Evolutionary conservation across 2,888 invertebrate genomes (phyloP).

Genomic region (Mactromeris polynyma): DNA sequence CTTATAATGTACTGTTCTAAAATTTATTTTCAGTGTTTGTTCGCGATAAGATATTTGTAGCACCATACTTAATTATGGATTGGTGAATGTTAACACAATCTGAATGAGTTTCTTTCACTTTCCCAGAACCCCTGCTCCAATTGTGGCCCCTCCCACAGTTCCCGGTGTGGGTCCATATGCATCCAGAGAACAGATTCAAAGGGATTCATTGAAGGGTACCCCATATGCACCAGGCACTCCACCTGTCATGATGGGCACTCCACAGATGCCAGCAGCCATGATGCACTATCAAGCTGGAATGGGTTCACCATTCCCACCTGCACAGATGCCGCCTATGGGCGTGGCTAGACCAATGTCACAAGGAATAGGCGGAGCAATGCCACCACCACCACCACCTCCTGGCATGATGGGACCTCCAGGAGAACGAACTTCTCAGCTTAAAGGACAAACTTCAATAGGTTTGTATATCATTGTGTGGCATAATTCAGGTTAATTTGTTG

Average conservation of each 20-base stretch:
- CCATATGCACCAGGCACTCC: conserved; percentile 58
- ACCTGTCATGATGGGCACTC: conserved; percentile 59
- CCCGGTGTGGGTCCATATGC: conserved; percentile 97
- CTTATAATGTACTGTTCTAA: no score
- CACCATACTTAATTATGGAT: no score
- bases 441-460: conserved; percentile 67
- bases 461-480: background rate
- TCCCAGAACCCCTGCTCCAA: conserved; percentile 93
- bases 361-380: conserved; percentile 45
- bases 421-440: conserved; percentile 50
- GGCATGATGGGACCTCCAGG: conserved; percentile 43
- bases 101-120: background rate
- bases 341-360: conserved; percentile 79
- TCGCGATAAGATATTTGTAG: no score
- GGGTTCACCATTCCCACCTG: conserved; percentile 49
- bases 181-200: conserved; percentile 88
- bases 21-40: no score
- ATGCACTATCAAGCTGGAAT: conserved; percentile 48
- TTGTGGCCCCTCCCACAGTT: conserved; percentile 94
- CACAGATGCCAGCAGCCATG: conserved; percentile 50
- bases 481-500: no score
- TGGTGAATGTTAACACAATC: no score
- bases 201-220: conserved; percentile 25
- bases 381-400: conserved; percentile 53
- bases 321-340: conserved; percentile 76